Evolutionary conservation across 1,140 invertebrate species (phyloP).

Genomic region (Philaenus spumarius): DNA sequence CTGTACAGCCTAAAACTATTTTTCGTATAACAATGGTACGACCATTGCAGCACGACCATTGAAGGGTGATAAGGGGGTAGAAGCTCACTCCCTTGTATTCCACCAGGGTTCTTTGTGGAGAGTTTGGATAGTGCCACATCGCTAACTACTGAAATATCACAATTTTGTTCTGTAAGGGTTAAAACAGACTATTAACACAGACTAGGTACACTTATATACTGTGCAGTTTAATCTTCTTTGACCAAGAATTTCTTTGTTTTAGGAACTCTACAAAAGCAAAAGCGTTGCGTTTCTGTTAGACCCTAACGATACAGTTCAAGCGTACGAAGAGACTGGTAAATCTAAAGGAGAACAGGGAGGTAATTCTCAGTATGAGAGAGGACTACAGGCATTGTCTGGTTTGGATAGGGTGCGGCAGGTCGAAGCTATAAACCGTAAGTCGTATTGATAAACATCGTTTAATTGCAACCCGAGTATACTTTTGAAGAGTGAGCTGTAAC

Average conservation of each 20-base stretch:
- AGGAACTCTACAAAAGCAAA: conserved; percentile 59
- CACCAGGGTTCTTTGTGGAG: no score
- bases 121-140: background rate
- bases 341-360: conserved; percentile 35
- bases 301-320: conserved; percentile 72
- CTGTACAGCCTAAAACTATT: no score
- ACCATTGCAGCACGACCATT: no score
- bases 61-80: no score
- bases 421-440: conserved; percentile 63
- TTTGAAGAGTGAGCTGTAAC: background rate
- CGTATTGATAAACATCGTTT: background rate
- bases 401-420: conserved; percentile 76
- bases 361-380: conserved; percentile 35
- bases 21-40: no score
- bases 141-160: background rate
- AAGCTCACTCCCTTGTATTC: no score
- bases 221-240: no score
- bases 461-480: background rate
- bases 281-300: conserved; percentile 69
- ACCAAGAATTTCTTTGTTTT: conserved; percentile 24
- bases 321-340: conserved; percentile 78
- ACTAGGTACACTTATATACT: no score
- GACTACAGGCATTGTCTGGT: conserved; percentile 64
- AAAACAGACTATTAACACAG: no score
- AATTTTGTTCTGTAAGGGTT: no score